phyloP scores from a whole-genome alignment of 2,888 invertebrate species.

The Orgyia antiqua region DNA sequence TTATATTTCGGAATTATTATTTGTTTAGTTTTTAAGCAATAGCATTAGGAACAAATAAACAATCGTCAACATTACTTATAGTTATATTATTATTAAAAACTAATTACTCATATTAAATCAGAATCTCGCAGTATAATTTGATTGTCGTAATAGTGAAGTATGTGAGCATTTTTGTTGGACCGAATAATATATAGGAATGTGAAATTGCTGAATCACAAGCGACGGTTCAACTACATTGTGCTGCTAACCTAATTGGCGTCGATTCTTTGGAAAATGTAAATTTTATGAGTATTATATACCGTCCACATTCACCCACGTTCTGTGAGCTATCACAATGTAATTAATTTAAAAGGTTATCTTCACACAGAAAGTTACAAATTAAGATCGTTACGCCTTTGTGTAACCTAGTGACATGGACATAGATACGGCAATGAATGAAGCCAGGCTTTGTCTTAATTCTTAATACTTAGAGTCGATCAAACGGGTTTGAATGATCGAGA shows the following conservation, averaged over 20 bases:
- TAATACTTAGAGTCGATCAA: constrained; percentile 12
- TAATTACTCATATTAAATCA: too few species aligned
- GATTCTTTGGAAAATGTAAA: constrained; percentile 58
- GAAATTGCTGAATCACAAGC: too few species aligned
- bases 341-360: constrained; percentile 22
- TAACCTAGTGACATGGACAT: constrained; percentile 1
- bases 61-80: too few species aligned
- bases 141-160: too few species aligned
- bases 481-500: constrained; percentile 16
- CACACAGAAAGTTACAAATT: constrained; percentile 7
- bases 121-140: too few species aligned
- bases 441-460: constrained; percentile 9
- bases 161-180: too few species aligned
- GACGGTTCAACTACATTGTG: constrained; percentile 36
- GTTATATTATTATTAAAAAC: too few species aligned
- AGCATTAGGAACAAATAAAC: too few species aligned
- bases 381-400: constrained; percentile 8
- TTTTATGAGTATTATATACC: constrained; percentile 51
- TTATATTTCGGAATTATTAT: too few species aligned
- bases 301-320: constrained; percentile 23
- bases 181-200: too few species aligned
- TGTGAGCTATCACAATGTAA: constrained; percentile 22
- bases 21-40: too few species aligned
- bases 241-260: constrained; percentile 71
- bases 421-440: constrained; percentile 10